These are phyloP conservation scores for Gambusia yucatana DNA, from an alignment of 2,797 vertebrate genomes.

Conservation along the genomic window DNA sequence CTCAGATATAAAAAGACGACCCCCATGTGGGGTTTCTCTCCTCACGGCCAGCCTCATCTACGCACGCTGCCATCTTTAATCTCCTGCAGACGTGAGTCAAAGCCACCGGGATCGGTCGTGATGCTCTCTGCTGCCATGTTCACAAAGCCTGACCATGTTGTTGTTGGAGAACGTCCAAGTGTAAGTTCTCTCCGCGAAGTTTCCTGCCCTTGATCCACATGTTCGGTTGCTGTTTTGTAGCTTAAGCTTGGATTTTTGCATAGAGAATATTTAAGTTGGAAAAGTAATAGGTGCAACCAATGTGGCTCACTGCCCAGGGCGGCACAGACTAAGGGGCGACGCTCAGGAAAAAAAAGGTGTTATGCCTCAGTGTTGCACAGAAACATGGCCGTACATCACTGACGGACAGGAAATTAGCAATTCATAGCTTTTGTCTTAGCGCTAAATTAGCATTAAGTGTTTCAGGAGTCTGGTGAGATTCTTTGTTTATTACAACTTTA, in stretches of 20 bases:
- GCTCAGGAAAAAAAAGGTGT: not conserved
- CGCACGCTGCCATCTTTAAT: conserved; percentile 47
- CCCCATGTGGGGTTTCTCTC: conserved; percentile 29
- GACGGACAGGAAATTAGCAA: not conserved
- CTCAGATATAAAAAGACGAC: not conserved
- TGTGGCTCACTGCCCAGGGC: not conserved
- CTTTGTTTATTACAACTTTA: not conserved
- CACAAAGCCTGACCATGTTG: conserved; percentile 74
- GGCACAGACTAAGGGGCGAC: not conserved
- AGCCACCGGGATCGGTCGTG: conserved; percentile 36
- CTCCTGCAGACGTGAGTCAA: conserved; percentile 32
- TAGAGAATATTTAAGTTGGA: not conserved
- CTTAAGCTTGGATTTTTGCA: not conserved
- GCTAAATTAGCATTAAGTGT: not conserved
- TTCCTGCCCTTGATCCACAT: conserved; percentile 72
- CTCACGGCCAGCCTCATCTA: conserved; percentile 44
- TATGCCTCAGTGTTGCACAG: not conserved
- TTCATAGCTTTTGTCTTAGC: not conserved
- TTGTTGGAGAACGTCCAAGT: conserved; percentile 52
- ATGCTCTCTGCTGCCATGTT: conserved; percentile 66
- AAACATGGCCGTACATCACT: too few species aligned
- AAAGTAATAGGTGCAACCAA: not conserved
- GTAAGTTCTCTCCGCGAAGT: conserved; percentile 65
- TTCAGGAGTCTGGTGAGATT: not conserved
- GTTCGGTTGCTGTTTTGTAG: not conserved